phyloP scores from a whole-genome alignment of 2,113 vertebrate genomes.

The Alexandromys fortis region DNA sequence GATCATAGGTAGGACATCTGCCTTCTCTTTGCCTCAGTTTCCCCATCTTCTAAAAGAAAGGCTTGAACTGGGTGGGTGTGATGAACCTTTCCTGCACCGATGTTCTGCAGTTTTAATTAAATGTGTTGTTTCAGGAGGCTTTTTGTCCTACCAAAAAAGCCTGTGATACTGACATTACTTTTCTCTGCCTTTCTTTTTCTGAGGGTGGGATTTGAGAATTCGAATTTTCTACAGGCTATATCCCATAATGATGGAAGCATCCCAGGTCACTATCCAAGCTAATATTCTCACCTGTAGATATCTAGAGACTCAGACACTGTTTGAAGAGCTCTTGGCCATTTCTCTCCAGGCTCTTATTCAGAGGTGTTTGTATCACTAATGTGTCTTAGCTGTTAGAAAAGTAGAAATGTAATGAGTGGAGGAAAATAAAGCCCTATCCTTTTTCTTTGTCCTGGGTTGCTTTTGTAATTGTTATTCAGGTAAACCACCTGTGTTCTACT shows the following conservation, averaged over 20 bases:
- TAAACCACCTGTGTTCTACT: slow-evolving; percentile 5
- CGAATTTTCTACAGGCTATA: slow-evolving; percentile 34
- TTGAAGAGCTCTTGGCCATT: slow-evolving; percentile 55
- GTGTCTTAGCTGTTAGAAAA: slow-evolving; percentile 56
- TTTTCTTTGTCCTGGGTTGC: not conserved
- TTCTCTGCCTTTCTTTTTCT: not conserved
- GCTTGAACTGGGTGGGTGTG: not conserved
- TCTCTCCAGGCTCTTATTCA: slow-evolving; percentile 40
- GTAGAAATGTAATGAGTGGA: slow-evolving; percentile 11
- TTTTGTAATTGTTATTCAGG: slow-evolving; percentile 28
- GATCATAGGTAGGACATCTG: not conserved
- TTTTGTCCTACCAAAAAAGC: not conserved
- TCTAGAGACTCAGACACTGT: slow-evolving; percentile 39
- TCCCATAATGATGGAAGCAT: slow-evolving; percentile 34
- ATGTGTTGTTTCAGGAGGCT: not conserved
- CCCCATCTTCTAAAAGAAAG: not conserved
- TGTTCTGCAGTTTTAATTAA: not conserved
- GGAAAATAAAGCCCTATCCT: slow-evolving; percentile 17
- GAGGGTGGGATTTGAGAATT: slow-evolving; percentile 67
- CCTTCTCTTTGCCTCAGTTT: slow-evolving; percentile 11
- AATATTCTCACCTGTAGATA: slow-evolving; percentile 54
- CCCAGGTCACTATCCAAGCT: slow-evolving; percentile 39
- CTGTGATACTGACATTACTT: not conserved
- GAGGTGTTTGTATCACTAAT: slow-evolving; percentile 49
- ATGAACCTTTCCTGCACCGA: not conserved